Base-by-base conservation (phyloP, 2,113 vertebrate species). In the Xenopus borealis region DNA sequence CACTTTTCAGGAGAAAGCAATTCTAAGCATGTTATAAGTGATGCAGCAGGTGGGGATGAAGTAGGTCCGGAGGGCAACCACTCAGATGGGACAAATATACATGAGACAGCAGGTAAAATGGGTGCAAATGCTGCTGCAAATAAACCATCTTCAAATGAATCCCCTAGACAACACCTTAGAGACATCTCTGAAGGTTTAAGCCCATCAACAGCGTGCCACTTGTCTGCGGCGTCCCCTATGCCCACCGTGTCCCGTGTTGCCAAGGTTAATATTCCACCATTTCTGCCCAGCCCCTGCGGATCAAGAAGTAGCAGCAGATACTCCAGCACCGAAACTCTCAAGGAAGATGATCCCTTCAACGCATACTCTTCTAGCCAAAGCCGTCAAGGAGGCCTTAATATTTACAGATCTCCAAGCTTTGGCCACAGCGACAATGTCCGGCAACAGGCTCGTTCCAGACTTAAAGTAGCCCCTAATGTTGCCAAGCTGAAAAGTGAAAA, bases 321-420 rank as follows among this genome's bases (percentile, higher is more conserved):
- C 75, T 97, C 96, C 63, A 98, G 97, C 86, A 94, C 95, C 0
- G 97, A 99, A 88, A 96, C 94, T 0, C 89, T 98, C 62, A 98
- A 96, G 82, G 94, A 96, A 27, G 95, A 98, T 55, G 94, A 96
- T 4, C 88, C 86, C 71, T 82, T 64, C 7, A 84, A 86, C 47
- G 0, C 10, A 12, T 85, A 76, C 18, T 84, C 81, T 79, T 50
- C 58, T 12, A 64, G 76, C 79, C 85, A 86, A 27, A 92, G 90
- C 80, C 86, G 92, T 84, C 92, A 89, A 69, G 85, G 91, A 0
- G 88, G 89, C 71, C 91, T 90, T 3, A 93, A 93, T 0, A 82
- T 96, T 86, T 94, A 93, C 72, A 88, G 96, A 0, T 95, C 94
- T 0, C 94, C 96, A 6, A 96, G 94, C 62, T 95, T 97, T 9